phyloP scores from a whole-genome alignment of 2,797 vertebrate genomes.

The Iguana delicatissima region DNA sequence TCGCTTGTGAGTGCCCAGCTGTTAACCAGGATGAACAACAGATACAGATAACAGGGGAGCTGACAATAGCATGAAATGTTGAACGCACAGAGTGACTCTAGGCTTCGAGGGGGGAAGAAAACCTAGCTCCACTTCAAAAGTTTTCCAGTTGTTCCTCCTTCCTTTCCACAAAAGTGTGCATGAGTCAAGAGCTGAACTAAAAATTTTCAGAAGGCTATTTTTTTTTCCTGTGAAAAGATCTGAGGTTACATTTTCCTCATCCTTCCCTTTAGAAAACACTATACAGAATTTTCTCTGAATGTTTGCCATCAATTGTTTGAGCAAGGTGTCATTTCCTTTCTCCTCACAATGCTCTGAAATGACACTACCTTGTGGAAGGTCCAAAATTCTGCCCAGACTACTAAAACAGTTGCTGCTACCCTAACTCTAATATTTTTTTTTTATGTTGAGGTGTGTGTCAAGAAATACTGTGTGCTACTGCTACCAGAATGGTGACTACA shows the following conservation, averaged over 20 bases:
- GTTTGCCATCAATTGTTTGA: not conserved
- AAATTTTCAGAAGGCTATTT: not conserved
- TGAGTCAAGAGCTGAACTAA: not conserved
- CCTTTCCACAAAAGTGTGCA: slow-evolving; percentile 34
- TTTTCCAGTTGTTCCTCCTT: not conserved
- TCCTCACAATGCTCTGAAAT: no score
- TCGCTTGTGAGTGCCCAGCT: slow-evolving; percentile 40
- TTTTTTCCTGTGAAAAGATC: no score
- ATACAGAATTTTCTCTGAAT: not conserved
- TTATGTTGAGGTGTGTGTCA: no score
- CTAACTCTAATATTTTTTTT: no score
- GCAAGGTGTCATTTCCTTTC: no score
- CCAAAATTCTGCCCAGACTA: no score
- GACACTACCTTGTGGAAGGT: no score
- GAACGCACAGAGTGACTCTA: not conserved
- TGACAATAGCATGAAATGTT: slow-evolving; percentile 19
- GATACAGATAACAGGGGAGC: slow-evolving; percentile 40
- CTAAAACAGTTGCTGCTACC: no score
- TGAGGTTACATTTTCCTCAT: not conserved
- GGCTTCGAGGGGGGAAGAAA: not conserved
- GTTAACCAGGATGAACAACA: slow-evolving; percentile 54
- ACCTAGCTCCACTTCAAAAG: not conserved
- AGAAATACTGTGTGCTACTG: no score
- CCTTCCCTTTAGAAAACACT: not conserved
- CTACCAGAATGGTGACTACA: no score